Conservation (phyloP, 64 coral and sea anemone species). For the Astreopora myriophthalma region DNA sequence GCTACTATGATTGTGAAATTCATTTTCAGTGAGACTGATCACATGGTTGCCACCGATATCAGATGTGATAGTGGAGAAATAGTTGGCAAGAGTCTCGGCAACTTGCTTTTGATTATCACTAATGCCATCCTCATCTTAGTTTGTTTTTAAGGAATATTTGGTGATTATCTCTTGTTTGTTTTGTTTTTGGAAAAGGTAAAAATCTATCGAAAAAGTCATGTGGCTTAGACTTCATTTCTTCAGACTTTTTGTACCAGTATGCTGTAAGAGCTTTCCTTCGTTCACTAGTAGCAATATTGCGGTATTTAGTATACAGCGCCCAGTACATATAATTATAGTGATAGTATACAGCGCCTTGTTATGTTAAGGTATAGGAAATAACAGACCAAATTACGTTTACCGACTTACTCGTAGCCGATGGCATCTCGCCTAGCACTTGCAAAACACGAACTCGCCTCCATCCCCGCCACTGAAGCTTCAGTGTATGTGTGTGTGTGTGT, state of each 20-base stretch:
- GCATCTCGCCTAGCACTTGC: no score
- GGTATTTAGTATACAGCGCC: no score
- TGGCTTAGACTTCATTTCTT: background rate
- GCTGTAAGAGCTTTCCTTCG: no score
- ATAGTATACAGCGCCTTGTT: no score
- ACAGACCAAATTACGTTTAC: no score
- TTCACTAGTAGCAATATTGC: no score
- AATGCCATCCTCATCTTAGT: conserved; percentile 34
- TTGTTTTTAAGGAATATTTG: conserved; percentile 36
- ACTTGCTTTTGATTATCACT: conserved; percentile 44
- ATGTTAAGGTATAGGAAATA: no score
- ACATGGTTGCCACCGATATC: conserved; percentile 25
- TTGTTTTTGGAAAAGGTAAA: background rate
- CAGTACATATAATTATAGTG: no score
- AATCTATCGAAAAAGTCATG: background rate
- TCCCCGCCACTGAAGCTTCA: no score
- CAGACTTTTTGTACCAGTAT: background rate
- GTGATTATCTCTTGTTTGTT: background rate
- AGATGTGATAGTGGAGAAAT: conserved; percentile 14
- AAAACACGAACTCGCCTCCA: no score
- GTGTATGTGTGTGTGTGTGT: no score
- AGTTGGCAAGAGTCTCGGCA: conserved; percentile 8
- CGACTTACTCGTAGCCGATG: no score
- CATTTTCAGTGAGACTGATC: conserved; percentile 26
- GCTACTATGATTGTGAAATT: conserved; percentile 23